Evolutionary conservation across 1,140 invertebrate genomes (phyloP).

Genomic region (Charaxes varanes): DNA sequence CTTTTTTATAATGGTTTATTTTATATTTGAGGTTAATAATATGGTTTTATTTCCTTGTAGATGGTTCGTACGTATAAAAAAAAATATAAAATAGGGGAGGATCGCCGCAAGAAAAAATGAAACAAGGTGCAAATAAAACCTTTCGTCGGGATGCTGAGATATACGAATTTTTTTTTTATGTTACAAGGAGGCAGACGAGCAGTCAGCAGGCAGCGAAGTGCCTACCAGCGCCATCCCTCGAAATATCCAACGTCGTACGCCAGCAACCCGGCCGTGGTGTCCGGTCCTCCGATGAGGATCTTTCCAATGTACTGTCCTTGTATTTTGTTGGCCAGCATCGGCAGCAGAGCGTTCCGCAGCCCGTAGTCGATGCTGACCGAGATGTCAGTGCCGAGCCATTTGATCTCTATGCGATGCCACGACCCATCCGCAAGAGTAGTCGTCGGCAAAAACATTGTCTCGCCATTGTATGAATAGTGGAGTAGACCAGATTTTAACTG

Average conservation of each 20-base stretch:
- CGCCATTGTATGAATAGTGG: constrained; percentile 82
- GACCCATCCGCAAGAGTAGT: constrained; percentile 81
- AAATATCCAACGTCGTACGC: constrained; percentile 82
- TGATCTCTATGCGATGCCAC: constrained; percentile 94
- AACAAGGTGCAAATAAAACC: too few species aligned
- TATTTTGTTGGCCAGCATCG: constrained; percentile 82
- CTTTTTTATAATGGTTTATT: too few species aligned
- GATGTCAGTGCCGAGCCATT: constrained; percentile 91
- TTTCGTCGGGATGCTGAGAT: too few species aligned
- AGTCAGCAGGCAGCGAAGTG: too few species aligned
- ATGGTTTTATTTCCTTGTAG: too few species aligned
- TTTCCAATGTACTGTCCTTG: constrained; percentile 91
- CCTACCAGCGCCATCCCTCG: too few species aligned
- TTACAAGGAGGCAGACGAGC: too few species aligned
- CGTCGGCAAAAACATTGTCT: constrained; percentile 78
- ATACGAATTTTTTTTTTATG: too few species aligned
- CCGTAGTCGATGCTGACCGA: constrained; percentile 92
- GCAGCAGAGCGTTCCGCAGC: constrained; percentile 78
- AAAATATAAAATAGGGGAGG: too few species aligned
- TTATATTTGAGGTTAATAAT: too few species aligned
- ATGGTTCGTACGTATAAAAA: too few species aligned
- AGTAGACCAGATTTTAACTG: constrained; percentile 83
- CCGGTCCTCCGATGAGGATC: constrained; percentile 88
- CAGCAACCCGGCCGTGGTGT: constrained; percentile 77
- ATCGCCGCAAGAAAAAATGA: too few species aligned